Conservation (phyloP, 2,113 vertebrate species). For the Alaudala cheleensis region DNA sequence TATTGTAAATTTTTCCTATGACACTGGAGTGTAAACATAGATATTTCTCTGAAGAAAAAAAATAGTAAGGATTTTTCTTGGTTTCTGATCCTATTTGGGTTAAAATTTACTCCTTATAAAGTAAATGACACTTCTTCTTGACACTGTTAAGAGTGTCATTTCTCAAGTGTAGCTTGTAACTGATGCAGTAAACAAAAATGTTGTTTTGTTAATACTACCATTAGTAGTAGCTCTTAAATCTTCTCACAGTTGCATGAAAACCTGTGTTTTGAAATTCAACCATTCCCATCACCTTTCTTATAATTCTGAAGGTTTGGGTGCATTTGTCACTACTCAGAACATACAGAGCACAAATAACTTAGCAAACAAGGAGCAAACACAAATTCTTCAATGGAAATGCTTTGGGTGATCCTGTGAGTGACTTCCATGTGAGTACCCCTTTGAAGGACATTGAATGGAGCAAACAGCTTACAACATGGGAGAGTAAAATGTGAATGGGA, state of each 20-base stretch:
- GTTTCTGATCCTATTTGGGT: background rate
- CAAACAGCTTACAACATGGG: background rate
- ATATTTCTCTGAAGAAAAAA: background rate
- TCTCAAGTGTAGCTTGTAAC: slow-evolving; percentile 25
- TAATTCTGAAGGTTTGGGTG: background rate
- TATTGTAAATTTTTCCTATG: background rate
- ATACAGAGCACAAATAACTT: background rate
- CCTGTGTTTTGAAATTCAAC: slow-evolving; percentile 20
- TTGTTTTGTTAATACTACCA: slow-evolving; percentile 45
- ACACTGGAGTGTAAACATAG: background rate
- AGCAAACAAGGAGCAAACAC: slow-evolving; percentile 9
- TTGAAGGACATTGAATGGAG: slow-evolving; percentile 18
- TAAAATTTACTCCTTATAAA: slow-evolving; percentile 33
- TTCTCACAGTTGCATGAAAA: slow-evolving; percentile 29
- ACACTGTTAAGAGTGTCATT: slow-evolving; percentile 47
- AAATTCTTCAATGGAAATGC: background rate
- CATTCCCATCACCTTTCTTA: background rate
- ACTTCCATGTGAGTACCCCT: background rate
- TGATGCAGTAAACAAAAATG: slow-evolving; percentile 61
- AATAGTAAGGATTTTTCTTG: background rate
- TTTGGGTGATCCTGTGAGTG: background rate
- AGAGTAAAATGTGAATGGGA: slow-evolving; percentile 37
- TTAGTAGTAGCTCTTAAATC: background rate
- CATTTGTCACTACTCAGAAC: background rate
- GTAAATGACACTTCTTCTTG: slow-evolving; percentile 8